Base-by-base conservation (phyloP, 2,888 invertebrate species). In the Silvanus unidentatus region DNA sequence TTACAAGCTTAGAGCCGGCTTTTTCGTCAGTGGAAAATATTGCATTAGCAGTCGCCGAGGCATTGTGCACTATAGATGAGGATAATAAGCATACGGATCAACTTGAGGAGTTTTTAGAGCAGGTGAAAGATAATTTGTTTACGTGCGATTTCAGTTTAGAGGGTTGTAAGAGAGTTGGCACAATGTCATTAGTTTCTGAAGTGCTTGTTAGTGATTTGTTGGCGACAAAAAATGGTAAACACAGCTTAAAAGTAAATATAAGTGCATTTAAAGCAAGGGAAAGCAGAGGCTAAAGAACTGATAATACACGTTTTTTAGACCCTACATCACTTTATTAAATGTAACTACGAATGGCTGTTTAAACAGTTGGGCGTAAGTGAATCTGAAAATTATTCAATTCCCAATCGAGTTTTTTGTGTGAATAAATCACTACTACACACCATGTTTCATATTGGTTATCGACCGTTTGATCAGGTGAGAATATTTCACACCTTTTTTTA, bases 401-500 rank as follows among this genome's bases (percentile, higher is more conserved):
- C 70, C 2, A 69, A 68, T 50, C 57, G 55, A 47, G 59, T 62
- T 6, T 46, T 54, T 16, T 65, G 70, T 49, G 57, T 59, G 10
- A 62, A 66, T 32, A 73, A 77, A 0, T 78, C 81, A 0, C 70
- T 89, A 9, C 69, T 88, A 0, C 81, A 85, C 61, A 79, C 80
- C 5, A 88, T 89, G 88, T 90, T 89, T 62, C 86, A 86, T 60
- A 87, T 89, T 45, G 88, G 86, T 9, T 75, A 80, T 48, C 73
- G 75, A 12, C 80, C 82, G 1, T 89, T 89, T 64, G 88, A 90
- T 71, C 85, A 88, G 77, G 86, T 86, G 59, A 34, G 37, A 40
- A 35, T 48, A 39, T 11, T 12, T n/a, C 12, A 32, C 32, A 11
- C n/a, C 10, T 28, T 28, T 28, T 10, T 6, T 28, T 28, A 10